A percentile compares a stretch with the other conserved stretches of the same genome.
These are phyloP conservation scores for Sander lucioperca DNA, from an alignment of 2,113 vertebrate species.

Conservation along the genomic window DNA sequence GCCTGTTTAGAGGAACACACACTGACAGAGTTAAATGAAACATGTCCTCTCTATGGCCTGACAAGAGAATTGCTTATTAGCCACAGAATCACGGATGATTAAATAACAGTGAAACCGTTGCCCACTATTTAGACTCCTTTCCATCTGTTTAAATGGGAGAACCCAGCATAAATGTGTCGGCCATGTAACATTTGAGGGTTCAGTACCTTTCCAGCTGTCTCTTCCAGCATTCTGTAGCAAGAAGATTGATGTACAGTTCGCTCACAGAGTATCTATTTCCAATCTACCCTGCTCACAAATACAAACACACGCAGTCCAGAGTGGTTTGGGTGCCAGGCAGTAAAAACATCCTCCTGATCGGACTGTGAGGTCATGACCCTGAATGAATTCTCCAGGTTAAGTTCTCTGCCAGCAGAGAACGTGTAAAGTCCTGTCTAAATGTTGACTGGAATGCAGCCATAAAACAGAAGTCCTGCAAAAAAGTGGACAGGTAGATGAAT, in stretches of 20 bases:
- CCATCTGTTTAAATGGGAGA: slow-evolving; percentile 46
- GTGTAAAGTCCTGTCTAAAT: neutral
- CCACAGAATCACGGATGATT: slow-evolving; percentile 40
- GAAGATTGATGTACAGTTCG: slow-evolving; percentile 51
- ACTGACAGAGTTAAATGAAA: slow-evolving; percentile 64
- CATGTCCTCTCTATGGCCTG: slow-evolving; percentile 47
- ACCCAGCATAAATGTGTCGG: slow-evolving; percentile 24
- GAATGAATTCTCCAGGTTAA: slow-evolving; percentile 20
- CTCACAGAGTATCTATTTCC: slow-evolving; percentile 43
- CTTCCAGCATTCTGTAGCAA: slow-evolving; percentile 19
- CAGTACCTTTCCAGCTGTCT: slow-evolving; percentile 52
- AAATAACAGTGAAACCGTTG: slow-evolving; percentile 44
- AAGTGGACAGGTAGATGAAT: neutral
- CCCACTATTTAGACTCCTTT: slow-evolving; percentile 36
- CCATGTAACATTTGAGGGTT: slow-evolving; percentile 35
- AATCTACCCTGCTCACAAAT: slow-evolving; percentile 32
- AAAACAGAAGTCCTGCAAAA: slow-evolving; percentile 3
- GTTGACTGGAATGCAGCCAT: slow-evolving; percentile 7
- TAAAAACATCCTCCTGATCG: slow-evolving; percentile 41
- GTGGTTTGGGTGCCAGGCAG: slow-evolving; percentile 26
- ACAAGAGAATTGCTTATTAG: slow-evolving; percentile 62
- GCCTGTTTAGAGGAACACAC: slow-evolving; percentile 47
- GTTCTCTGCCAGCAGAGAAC: slow-evolving; percentile 8
- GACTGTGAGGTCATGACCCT: slow-evolving; percentile 30
- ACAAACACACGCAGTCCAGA: slow-evolving; percentile 37